Evolutionary conservation across 2,113 vertebrate genomes (phyloP), one percentile per base, ranked within the genome.

Genomic region (Gymnobelideus leadbeateri): DNA sequence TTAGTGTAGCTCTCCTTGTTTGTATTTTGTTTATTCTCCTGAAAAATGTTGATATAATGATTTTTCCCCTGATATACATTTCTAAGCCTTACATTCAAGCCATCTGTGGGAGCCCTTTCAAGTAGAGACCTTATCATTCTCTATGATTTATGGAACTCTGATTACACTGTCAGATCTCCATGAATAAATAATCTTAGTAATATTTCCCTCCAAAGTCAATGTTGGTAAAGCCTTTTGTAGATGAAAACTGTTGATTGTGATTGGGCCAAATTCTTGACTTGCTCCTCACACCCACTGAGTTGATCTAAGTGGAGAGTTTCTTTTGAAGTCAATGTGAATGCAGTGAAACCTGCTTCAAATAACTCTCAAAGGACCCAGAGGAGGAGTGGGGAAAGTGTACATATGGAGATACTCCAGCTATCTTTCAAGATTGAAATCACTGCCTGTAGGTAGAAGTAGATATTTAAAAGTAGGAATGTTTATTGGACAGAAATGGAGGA

Each of bases 141-240:
- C 46, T 93, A 49, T 61, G 47, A 68, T 96, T 94, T 77, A 89
- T 26, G 26, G n/a, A 23, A 84, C n/a, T 8, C 68, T 43, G 68
- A 84, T 84, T 84, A 43, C 16, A 84, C n/a, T 84, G 77, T 96
- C 61, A 53, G 8, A 68, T 51, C 57, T 57, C 16, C 77, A 61
- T 95, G 47, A 92, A 91, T 96, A 95, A 93, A 52, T 92, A 95
- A 92, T 50, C 31, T 94, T 89, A 47, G 24, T 19, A 94, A 93
- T 49, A 92, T 5, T 49, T 1, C 68, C 43, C 84, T 93, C 54
- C 25, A 94, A 95, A 93, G 24, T 91, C 19, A 61, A 24, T 77
- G 1, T 46, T 96, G 43, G 28, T 53, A 43, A 94, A 95, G 68
- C 51, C 19, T 49, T 95, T 95, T 95, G 46, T 25, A 91, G 51